A percentile compares a stretch with the other conserved stretches of the same genome.
Evolutionary conservation across 2,113 vertebrate genomes (phyloP).

Genomic region (Gymnorhina tibicen): DNA sequence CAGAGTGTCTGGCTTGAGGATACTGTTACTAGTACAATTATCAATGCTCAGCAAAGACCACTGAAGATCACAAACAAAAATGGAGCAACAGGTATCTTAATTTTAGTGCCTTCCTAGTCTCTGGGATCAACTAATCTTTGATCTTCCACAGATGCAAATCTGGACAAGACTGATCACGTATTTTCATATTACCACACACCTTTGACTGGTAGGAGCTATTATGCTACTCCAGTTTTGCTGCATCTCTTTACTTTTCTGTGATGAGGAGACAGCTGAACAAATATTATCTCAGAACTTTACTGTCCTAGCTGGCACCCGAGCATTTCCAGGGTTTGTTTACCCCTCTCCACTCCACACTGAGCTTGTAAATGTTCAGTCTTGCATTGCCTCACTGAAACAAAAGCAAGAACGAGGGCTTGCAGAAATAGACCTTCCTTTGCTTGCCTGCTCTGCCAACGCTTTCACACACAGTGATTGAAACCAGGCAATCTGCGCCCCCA

Average conservation of each 20-base stretch:
- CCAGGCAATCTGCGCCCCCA: neutral
- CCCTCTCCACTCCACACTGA: neutral
- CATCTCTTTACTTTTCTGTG: neutral
- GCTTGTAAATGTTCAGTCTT: neutral
- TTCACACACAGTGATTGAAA: neutral
- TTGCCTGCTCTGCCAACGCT: neutral
- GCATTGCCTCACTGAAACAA: neutral
- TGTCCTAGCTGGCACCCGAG: slow-evolving; percentile 45
- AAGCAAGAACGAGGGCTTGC: neutral
- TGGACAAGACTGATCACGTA: neutral
- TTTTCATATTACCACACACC: neutral
- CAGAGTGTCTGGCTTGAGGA: neutral
- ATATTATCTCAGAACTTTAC: slow-evolving; percentile 64
- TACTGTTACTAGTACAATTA: neutral
- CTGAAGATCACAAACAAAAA: neutral
- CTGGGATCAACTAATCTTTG: neutral
- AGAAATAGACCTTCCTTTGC: neutral
- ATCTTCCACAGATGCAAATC: neutral
- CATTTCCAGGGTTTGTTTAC: slow-evolving; percentile 12
- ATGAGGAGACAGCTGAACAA: slow-evolving; percentile 73
- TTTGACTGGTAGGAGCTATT: slow-evolving; percentile 4
- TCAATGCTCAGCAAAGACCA: neutral
- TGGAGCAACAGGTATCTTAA: neutral
- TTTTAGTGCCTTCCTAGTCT: neutral
- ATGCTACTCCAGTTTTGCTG: neutral